These are phyloP conservation scores for Drosophila mayri DNA, from an alignment of 1,140 invertebrate genomes.

Conservation along the genomic window DNA sequence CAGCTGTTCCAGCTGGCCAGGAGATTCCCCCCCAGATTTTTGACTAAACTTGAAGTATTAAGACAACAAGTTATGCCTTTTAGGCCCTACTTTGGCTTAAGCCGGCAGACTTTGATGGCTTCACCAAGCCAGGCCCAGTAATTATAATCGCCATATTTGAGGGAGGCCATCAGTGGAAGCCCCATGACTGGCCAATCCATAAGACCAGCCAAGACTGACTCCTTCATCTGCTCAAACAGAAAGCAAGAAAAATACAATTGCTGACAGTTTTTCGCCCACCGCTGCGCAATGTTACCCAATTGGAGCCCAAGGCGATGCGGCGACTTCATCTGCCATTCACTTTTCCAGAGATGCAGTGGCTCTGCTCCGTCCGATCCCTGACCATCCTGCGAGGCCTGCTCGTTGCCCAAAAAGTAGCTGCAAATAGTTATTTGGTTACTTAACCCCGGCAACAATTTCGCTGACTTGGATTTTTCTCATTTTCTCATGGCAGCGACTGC, in stretches of 20 bases:
- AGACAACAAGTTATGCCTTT: constrained; percentile 15
- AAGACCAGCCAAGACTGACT: constrained; percentile 8
- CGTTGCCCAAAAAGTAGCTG: constrained; percentile 45
- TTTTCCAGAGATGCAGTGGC: constrained; percentile 59
- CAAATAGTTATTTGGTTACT: constrained; percentile 59
- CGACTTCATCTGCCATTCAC: constrained; percentile 73
- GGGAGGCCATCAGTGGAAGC: constrained; percentile 2
- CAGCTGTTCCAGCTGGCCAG: constrained; percentile 31
- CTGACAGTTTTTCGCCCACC: constrained; percentile 61
- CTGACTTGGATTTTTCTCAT: constrained; percentile 56
- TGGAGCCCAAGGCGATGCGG: constrained; percentile 53
- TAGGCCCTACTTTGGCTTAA: constrained; percentile 4
- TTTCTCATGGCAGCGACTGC: constrained; percentile 56
- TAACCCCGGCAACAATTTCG: constrained; percentile 48
- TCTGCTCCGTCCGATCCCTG: constrained; percentile 24
- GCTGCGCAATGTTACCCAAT: constrained; percentile 61
- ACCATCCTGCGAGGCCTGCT: constrained; percentile 59
- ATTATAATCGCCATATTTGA: constrained; percentile 49
- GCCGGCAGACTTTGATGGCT: constrained; percentile 3
- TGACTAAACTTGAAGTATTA: not conserved
- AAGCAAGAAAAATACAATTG: constrained; percentile 47
- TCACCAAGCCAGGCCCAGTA: constrained; percentile 15
- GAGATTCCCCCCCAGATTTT: not conserved
- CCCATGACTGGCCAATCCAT: constrained; percentile 26
- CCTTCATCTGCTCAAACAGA: constrained; percentile 13